Evolutionary conservation across 2,888 invertebrate genomes (phyloP), one percentile per base, ranked within the genome.

Genomic region (Ochropleura plecta): DNA sequence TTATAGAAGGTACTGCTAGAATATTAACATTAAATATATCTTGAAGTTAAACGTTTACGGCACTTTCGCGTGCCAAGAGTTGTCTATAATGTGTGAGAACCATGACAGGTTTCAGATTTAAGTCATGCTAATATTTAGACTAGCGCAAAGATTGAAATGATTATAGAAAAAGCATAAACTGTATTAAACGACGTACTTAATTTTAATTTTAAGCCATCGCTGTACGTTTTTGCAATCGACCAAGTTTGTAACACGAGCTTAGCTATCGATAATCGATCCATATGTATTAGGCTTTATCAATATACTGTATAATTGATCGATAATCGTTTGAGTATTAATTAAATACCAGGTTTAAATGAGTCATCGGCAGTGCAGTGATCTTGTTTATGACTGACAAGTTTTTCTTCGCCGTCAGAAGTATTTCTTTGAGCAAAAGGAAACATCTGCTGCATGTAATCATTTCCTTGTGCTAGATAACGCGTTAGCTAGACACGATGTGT

Each of bases 261-360:
- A 75, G 55, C 62, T 82, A 77, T 77, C 76, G 78, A 72, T 83
- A 73, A 64, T 68, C 59, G 18, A 76, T 76, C 63, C 64, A 71
- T 75, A 77, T 73, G 73, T 76, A 85, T 79, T 69, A 82, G 49
- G 40, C 9, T 55, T 82, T 76, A 79, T 82, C 83, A 48, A 73
- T 75, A 64, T 59, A 18, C 60, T 68, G 66, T 70, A 59, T 76
- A 85, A 82, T 82, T 79, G 73, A 73, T 77, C 64, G 55, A 73
- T 78, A 60, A 79, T 74, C 46, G 62, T 59, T 76, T 70, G 51
- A 40, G 16, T 65, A 75, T 77, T 77, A 57, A 82, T 75, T 77
- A 77, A 76, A 73, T 68, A 14, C 12, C 18, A 48, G 18, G 18
- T 62, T 55, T 48, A 20, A 79, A 57, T 71, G 60, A 62, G 46